Base-by-base conservation (phyloP, 2,797 vertebrate genomes). In the Leptodactylus fallax region DNA sequence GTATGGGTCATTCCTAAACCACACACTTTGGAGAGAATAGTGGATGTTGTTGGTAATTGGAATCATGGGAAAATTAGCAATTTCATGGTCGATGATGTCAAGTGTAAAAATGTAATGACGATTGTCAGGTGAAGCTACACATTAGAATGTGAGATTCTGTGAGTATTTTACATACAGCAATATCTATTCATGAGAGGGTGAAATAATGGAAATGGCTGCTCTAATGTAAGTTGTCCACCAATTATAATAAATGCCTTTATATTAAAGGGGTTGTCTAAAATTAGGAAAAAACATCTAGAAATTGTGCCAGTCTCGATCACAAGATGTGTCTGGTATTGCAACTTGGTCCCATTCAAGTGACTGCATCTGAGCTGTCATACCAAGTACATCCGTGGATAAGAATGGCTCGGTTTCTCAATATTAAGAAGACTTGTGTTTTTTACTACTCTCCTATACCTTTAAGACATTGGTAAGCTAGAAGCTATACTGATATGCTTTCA, bases 21-120 rank as follows among this genome's bases (percentile, higher is more conserved):
- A n/a, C 36, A 51, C 23, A 69, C 49, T 83, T 53, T 71, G 47
- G 61, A 53, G 81, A 69, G 21, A 71, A 71, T 83, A 71, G 19
- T 51, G 60, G 79, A 60, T 61, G 17, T 21, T 51, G 21, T 23
- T n/a, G 21, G 45, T 49, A n/a, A 12, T 76, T 51, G 45, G 12
- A 17, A 36, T 45, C 1, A 23, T 36, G 45, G 72, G 17, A 10
- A 51, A 51, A 76, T n/a, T 49, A 9, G 25, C n/a, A 23, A 65
- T 19, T 11, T 65, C 23, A 23, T 23, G 65, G 25, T 27, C 12
- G 16, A 69, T 67, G 63, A 67, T 71, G 12, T 21, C 63, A 71
- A 71, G 7, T 36, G 27, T 36, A 71, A 45, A 71, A 71, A 71
- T 16, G 27, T 16, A 1, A 71, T 71, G 25, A 14, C 13, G 6